Conservation (phyloP, 2,113 vertebrate genomes). For the Takifugu bimaculatus region DNA sequence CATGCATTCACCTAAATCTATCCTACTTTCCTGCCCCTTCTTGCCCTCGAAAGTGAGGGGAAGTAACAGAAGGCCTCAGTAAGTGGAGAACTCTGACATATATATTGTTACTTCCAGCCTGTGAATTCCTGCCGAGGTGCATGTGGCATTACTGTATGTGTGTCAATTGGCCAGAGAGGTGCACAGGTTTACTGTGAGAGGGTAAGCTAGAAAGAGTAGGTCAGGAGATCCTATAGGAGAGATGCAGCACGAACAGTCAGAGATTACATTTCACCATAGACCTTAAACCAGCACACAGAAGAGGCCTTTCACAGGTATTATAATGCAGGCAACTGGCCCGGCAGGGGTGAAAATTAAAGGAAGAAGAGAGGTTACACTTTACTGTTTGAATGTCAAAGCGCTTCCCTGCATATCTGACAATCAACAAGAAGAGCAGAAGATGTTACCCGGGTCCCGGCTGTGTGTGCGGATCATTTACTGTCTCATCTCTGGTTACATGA, state of each 20-base stretch:
- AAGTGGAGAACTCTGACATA: conserved; percentile 57
- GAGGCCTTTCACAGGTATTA: conserved; percentile 28
- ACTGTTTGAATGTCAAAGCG: conserved; percentile 17
- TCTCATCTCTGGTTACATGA: conserved; percentile 48
- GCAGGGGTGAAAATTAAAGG: background rate
- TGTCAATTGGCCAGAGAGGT: conserved; percentile 17
- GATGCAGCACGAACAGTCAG: conserved; percentile 38
- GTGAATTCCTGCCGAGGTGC: conserved; percentile 50
- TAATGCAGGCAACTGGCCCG: background rate
- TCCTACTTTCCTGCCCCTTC: conserved; percentile 35
- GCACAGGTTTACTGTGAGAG: conserved; percentile 7
- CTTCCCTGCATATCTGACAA: conserved; percentile 27
- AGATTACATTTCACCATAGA: conserved; percentile 55
- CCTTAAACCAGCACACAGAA: background rate
- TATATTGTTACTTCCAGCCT: conserved; percentile 60
- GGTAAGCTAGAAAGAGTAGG: background rate
- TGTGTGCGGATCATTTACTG: conserved; percentile 24
- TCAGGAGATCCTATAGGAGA: conserved; percentile 17
- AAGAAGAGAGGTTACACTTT: conserved; percentile 7
- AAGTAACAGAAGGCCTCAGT: conserved; percentile 41
- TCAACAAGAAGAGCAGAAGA: conserved; percentile 10
- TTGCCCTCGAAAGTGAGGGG: conserved; percentile 52
- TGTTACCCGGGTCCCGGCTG: conserved; percentile 19
- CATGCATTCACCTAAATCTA: conserved; percentile 15
- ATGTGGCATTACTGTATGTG: conserved; percentile 18